Base-by-base conservation (phyloP, 2,888 invertebrate genomes). In the Hydropsyche betteni region DNA sequence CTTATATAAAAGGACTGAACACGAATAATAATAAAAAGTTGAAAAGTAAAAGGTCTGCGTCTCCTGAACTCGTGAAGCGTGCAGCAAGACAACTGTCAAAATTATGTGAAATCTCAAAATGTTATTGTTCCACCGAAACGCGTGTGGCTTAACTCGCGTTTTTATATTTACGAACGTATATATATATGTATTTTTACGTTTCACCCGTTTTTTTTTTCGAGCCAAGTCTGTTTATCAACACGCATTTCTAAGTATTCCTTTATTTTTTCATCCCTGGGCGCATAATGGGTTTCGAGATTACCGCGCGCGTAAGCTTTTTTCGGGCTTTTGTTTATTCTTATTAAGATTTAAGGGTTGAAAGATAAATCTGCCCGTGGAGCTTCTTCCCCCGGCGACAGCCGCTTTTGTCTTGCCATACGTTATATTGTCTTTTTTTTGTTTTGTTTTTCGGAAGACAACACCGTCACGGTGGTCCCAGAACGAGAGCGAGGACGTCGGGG, bases 251-350 rank as follows among this genome's bases (percentile, higher is more conserved):
- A 55, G 74, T 74, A 74, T 74, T 74, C 50, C 44, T 68, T 74
- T 74, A 64, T 78, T 70, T 75, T 74, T 71, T 50, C 64, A 34
- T 58, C 72, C 58, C 69, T 50, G 7, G 24, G 44, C 69, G 76
- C 36, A 64, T 78, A 78, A 78, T 78, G 75, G 73, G 68, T 76
- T 75, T 71, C 58, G 38, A 74, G 75, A 78, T 78, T 75, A 74
- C 68, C 36, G 33, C 55, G 73, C 61, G 24, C 55, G 73, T 69
- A 78, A 61, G 76, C 69, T 69, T 73, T 36, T 64, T 64, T 64
- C 64, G 68, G 75, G 69, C 74, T 75, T 78, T 68, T 78, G 78
- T 71, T 78, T 78, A 78, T 75, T 75, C 74, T 73, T 76, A 76
- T 76, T 73, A 75, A 74, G 76, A 76, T 69, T 72, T 68, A 72